A percentile compares a stretch with the other conserved stretches of the same genome.
phyloP scores from a whole-genome alignment of 2,797 vertebrate genomes.

The Hydrolagus colliei region DNA sequence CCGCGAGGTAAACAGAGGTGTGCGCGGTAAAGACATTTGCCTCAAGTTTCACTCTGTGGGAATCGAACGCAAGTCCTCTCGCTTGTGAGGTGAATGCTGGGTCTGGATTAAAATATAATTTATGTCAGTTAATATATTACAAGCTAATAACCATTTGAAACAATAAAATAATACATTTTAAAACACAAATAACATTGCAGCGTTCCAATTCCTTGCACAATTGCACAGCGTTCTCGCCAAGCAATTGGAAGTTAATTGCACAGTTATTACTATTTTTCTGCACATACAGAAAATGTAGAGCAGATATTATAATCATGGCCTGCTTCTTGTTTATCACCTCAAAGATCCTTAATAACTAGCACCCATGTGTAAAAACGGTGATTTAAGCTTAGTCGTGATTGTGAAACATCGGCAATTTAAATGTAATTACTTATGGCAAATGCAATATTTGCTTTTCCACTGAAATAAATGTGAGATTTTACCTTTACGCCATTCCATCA shows the following conservation, averaged over 20 bases:
- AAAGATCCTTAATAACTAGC: neutral
- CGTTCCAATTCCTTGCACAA: neutral
- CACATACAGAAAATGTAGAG: neutral
- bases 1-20: too few relatives aligned
- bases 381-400: too few relatives aligned
- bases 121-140: neutral
- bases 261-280: neutral
- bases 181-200: neutral
- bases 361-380: too few relatives aligned
- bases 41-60: too few relatives aligned
- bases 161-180: neutral
- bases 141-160: neutral
- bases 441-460: too few relatives aligned
- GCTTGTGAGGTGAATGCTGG: too few relatives aligned
- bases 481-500: too few relatives aligned
- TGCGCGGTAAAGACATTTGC: too few relatives aligned
- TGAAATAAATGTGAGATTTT: too few relatives aligned
- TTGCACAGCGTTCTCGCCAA: neutral
- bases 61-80: too few relatives aligned
- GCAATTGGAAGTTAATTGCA: neutral
- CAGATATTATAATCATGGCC: neutral
- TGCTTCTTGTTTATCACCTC: neutral
- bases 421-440: too few relatives aligned
- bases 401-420: too few relatives aligned
- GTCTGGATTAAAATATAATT: neutral